Base-by-base conservation (phyloP, 2,113 vertebrate species). In the Ochotona princeps region DNA sequence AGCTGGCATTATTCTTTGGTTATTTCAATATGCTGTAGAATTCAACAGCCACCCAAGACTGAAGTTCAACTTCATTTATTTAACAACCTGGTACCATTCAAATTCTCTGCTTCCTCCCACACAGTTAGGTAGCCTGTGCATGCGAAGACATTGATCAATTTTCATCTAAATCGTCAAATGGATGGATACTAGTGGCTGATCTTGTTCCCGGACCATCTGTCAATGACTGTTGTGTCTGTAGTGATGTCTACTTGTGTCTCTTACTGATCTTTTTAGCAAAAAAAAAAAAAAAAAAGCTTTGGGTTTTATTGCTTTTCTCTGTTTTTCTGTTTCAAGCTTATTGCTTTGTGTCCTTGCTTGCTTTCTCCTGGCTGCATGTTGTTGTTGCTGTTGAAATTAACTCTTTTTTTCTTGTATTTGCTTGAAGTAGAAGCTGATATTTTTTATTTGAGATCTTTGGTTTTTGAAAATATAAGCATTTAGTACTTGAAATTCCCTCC, bases 201-300 rank as follows among this genome's bases (percentile, higher is more conserved):
- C 69, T 12, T 35, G 1, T 11, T 28, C 28, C 25, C 63, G 35
- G 30, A 26, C 44, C 38, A 10, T n/a, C 44, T 23, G 54, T 80
- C 63, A 21, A 0, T 23, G 70, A 38, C 12, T 9, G 2, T 8
- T 6, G 15, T 65, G 57, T 44, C 44, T 65, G 30, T 28, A 14
- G 15, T n/a, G 57, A 28, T 35, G 14, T 30, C 10, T 57, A 1
- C 11, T 3, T 35, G 61, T 72, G 54, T 18, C 15, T 83, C 86
- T 78, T 38, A 57, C n/a, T 88, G 60, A 74, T 63, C 21, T 23
- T 72, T 83, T 83, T 75, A 69, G 69, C 79, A 47, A 75, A 95
- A 83, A 79, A 9, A 69, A 75, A n/a, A n/a, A 73, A 47, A 75
- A 95, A 83, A 79, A 9, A 44, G 28, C 49, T 79, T 78, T 60